These are phyloP conservation scores for Chloroclystis v-ata DNA, from an alignment of 2,888 invertebrate genomes.

Conservation along the genomic window DNA sequence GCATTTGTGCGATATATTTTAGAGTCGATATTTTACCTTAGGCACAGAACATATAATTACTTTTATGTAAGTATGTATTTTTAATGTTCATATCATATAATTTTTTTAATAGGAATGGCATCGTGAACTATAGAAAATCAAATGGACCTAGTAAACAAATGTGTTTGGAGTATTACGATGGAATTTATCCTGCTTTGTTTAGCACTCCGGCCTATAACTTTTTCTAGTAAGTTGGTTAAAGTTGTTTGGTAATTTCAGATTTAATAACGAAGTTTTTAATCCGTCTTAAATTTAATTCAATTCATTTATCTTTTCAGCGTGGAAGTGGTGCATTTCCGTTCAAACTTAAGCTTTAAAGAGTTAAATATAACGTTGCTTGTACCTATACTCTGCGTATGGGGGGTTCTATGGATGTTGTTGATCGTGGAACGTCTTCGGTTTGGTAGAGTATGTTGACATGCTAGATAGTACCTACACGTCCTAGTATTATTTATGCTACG, in stretches of 20 bases:
- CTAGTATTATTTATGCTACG: too few relatives aligned
- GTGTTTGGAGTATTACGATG: conserved; percentile 53
- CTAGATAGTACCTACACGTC: background rate
- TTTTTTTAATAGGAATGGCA: too few relatives aligned
- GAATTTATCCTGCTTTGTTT: conserved; percentile 48
- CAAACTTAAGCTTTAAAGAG: conserved; percentile 34
- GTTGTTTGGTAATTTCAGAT: background rate
- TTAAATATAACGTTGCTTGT: conserved; percentile 45
- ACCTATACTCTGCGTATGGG: conserved; percentile 45
- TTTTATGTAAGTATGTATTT: too few relatives aligned
- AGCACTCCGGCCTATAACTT: conserved; percentile 63
- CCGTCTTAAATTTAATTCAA: too few relatives aligned
- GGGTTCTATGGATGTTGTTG: conserved; percentile 50
- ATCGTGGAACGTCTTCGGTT: conserved; percentile 45
- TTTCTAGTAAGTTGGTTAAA: conserved; percentile 54
- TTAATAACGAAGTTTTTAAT: too few relatives aligned
- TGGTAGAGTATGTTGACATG: conserved; percentile 46
- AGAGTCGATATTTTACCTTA: too few relatives aligned
- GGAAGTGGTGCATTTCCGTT: conserved; percentile 50
- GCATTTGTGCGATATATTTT: too few relatives aligned
- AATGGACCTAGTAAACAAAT: conserved; percentile 34
- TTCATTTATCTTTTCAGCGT: conserved; percentile 38
- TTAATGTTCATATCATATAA: too few relatives aligned
- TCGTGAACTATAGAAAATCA: background rate
- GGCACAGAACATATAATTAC: too few relatives aligned